phyloP scores from a whole-genome alignment of 37 sponge, comb jelly and placozoan species.

The Agelas oroides region DNA sequence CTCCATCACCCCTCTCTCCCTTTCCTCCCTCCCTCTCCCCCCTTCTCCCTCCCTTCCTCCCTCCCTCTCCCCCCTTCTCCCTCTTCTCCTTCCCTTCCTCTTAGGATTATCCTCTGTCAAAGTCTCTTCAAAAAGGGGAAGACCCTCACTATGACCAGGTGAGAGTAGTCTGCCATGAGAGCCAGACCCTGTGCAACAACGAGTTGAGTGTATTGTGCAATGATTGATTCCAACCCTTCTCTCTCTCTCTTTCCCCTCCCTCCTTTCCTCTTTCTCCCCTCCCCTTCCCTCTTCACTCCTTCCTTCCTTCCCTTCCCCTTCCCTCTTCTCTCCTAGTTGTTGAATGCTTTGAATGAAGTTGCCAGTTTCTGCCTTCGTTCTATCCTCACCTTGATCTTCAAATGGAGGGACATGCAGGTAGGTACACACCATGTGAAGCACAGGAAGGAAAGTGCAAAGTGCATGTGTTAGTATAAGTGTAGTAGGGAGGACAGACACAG shows the following conservation, averaged over 20 bases:
- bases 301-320: background rate
- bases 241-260: too few species aligned
- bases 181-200: too few species aligned
- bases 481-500: too few species aligned
- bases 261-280: too few species aligned
- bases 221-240: too few species aligned
- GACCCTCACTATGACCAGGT: constrained; percentile 91
- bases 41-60: too few species aligned
- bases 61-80: background rate
- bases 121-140: constrained; percentile 85
- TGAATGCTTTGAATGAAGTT: constrained; percentile 84
- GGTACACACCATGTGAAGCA: background rate
- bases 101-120: constrained; percentile 72
- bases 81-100: background rate
- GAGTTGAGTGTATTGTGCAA: too few species aligned
- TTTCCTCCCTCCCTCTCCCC: too few species aligned
- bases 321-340: constrained; percentile 45
- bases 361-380: constrained; percentile 90
- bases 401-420: constrained; percentile 92
- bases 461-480: background rate
- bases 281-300: background rate
- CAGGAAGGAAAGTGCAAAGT: too few species aligned
- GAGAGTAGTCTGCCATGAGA: too few species aligned
- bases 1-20: too few species aligned
- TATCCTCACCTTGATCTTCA: constrained; percentile 76